Evolutionary conservation across 2,888 invertebrate species (phyloP), one percentile per base, ranked within the genome.

Genomic region (Sinhomidia bicolor): DNA sequence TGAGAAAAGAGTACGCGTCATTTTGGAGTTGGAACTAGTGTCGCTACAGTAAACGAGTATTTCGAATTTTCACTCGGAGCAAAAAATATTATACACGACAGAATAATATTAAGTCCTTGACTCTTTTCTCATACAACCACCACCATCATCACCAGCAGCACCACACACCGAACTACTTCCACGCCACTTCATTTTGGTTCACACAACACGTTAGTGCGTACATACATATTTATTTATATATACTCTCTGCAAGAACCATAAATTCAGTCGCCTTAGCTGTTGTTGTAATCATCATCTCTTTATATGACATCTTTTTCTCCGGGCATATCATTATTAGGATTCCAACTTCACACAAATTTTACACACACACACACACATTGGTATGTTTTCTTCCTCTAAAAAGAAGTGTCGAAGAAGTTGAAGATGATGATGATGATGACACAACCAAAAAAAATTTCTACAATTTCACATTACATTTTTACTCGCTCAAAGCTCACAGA

Each of bases 51-150:
- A 9, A 32, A 32, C n/a, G 20, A 68, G 36, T 57, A 20, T 68
- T 68, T 68, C 32, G 36, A 36, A 68, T 68, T 68, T 65, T 62
- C 29, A 26, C 60, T 68, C 36, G 36, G n/a, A 32, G 9, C n/a
- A 68, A 14, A 32, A 68, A 68, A 68, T 36, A 23, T 57, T 57
- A 68, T 36, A 36, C 65, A 36, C 9, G 6, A n/a, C 4, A 60
- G 26, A n/a, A n/a, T n/a, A 26, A 10, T 62, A 62, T 62, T n/a
- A 36, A 68, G 68, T 36, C 41, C 68, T 68, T 68, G 68, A 36
- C 41, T 68, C 62, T 60, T n/a, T 2, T 57, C 4, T 23, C 2
- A 17, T 23, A 17, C 23, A n/a, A 17, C 54, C 54, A 17, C 54
- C 14, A 17, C 54, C 7, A 17, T 17, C 20, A 57, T n/a, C n/a